phyloP scores from a whole-genome alignment of 1,140 invertebrate species.

The Pissodes strobi region DNA sequence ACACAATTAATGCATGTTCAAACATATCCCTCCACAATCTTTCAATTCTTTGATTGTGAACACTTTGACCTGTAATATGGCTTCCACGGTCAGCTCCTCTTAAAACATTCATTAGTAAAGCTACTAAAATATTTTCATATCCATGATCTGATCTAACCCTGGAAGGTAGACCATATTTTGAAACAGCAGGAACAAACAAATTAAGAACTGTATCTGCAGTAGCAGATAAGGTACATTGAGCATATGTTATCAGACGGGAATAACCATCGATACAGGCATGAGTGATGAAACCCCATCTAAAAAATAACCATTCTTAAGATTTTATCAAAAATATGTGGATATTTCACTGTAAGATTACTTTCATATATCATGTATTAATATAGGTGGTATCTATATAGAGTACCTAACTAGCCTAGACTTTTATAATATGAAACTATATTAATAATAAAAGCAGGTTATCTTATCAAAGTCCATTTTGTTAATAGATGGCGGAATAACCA shows the following conservation, averaged over 20 bases:
- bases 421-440: too few species aligned
- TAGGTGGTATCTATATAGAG: too few species aligned
- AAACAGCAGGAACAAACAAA: not conserved
- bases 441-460: too few species aligned
- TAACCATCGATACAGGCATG: not conserved
- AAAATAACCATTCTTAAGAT: too few species aligned
- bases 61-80: not conserved
- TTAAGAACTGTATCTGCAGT: not conserved
- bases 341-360: too few species aligned
- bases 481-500: too few species aligned
- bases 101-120: slow-evolving; percentile 1
- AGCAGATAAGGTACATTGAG: not conserved
- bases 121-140: not conserved
- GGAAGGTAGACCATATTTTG: not conserved
- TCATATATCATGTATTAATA: too few species aligned
- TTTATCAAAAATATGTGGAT: too few species aligned
- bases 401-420: too few species aligned
- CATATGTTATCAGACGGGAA: not conserved
- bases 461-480: too few species aligned
- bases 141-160: not conserved
- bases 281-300: too few species aligned
- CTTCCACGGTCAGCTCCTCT: not conserved
- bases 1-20: not conserved
- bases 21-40: slow-evolving; percentile 7
- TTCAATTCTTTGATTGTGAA: slow-evolving; percentile 21